These are phyloP conservation scores for Lagopus leucura DNA, from an alignment of 2,113 vertebrate species.

Conservation along the genomic window DNA sequence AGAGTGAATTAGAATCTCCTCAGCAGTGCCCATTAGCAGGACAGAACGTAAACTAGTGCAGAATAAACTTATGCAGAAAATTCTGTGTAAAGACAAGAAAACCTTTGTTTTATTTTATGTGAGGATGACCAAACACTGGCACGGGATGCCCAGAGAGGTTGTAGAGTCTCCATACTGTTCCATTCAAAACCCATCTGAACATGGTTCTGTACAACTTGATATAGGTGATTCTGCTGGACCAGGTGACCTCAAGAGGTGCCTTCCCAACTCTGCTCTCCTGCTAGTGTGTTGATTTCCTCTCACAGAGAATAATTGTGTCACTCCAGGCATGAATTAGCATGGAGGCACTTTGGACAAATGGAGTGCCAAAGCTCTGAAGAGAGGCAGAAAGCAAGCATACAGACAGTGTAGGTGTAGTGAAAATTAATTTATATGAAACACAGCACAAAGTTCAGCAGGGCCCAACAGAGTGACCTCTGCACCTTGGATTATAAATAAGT, in stretches of 20 bases:
- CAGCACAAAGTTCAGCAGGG: neutral
- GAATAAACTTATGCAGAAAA: neutral
- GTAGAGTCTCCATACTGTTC: neutral
- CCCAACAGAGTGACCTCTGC: neutral
- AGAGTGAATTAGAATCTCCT: neutral
- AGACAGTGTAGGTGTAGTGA: neutral
- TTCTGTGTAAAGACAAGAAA: neutral
- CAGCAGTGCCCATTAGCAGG: neutral
- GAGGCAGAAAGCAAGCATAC: neutral
- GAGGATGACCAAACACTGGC: neutral
- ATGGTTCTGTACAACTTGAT: neutral
- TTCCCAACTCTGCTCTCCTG: neutral
- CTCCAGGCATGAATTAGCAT: neutral
- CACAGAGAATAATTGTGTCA: neutral
- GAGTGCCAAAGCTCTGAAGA: neutral
- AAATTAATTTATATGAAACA: neutral
- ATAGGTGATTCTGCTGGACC: neutral
- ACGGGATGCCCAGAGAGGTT: neutral
- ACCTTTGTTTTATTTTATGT: neutral
- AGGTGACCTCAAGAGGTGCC: neutral
- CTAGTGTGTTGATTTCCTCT: neutral
- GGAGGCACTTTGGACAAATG: neutral
- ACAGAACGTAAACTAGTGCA: neutral
- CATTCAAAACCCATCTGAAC: neutral
- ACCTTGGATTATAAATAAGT: neutral